Percentiles rank a stretch among this genome's conserved stretches.
phyloP scores from a whole-genome alignment of 2,113 vertebrate species.

The Sander lucioperca region DNA sequence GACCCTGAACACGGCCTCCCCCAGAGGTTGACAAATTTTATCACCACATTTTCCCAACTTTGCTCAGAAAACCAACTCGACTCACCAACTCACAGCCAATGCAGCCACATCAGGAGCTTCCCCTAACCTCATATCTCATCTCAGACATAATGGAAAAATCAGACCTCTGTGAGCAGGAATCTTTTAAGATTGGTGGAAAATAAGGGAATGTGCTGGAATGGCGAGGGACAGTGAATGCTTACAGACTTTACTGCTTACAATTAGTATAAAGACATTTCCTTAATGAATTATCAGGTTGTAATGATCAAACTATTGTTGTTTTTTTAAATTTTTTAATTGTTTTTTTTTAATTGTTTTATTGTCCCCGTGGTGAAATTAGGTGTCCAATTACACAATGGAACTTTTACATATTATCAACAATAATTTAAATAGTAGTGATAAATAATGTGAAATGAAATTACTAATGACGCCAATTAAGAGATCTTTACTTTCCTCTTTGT shows the following conservation, averaged over 20 bases:
- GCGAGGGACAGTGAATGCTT: constrained; percentile 50
- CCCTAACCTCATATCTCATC: constrained; percentile 76
- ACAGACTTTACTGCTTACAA: constrained; percentile 28
- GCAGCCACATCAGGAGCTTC: constrained; percentile 49
- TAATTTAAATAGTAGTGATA: neutral
- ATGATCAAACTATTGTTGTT: constrained; percentile 21
- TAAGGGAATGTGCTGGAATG: constrained; percentile 56
- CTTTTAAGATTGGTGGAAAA: constrained; percentile 78
- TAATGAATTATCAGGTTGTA: constrained; percentile 4
- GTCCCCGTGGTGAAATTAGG: too few relatives aligned
- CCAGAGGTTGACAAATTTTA: constrained; percentile 89
- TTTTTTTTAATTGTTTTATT: too few relatives aligned
- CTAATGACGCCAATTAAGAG: neutral
- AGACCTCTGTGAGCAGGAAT: constrained; percentile 74
- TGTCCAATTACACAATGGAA: neutral
- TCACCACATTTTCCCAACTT: constrained; percentile 90
- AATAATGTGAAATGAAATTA: neutral
- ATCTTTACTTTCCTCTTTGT: neutral
- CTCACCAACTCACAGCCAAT: constrained; percentile 54
- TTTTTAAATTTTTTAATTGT: too few relatives aligned
- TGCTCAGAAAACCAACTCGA: constrained; percentile 68
- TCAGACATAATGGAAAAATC: constrained; percentile 82
- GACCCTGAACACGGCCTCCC: constrained; percentile 90
- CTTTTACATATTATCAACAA: neutral
- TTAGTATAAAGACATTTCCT: neutral